Percentiles rank a stretch among this genome's conserved stretches.
phyloP scores from a whole-genome alignment of 1,140 invertebrate genomes.

The Tribolium madens region DNA sequence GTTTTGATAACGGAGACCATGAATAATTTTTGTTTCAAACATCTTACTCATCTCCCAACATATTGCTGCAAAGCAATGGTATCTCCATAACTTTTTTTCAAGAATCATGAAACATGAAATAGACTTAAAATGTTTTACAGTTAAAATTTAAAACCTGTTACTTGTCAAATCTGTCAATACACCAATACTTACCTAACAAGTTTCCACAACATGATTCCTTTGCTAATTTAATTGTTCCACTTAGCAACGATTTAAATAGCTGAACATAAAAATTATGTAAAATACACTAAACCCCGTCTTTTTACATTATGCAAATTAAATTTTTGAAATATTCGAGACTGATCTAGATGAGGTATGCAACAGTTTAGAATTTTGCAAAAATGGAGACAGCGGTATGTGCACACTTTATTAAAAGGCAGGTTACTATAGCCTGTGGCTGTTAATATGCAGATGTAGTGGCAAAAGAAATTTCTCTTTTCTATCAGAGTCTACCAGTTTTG shows the following conservation, averaged over 20 bases:
- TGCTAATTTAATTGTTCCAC: not conserved
- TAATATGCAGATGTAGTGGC: constrained; percentile 21
- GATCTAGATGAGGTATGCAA: not conserved
- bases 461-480: constrained; percentile 35
- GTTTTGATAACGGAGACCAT: too few species aligned
- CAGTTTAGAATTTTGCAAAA: not conserved
- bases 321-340: not conserved
- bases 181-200: too few species aligned
- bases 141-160: too few species aligned
- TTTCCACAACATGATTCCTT: too few species aligned
- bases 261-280: not conserved
- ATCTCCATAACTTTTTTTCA: too few species aligned
- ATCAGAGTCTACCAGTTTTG: not conserved
- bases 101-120: too few species aligned
- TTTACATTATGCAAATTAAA: not conserved
- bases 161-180: too few species aligned
- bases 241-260: not conserved
- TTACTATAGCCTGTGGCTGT: not conserved
- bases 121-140: too few species aligned
- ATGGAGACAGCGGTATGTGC: not conserved
- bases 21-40: too few species aligned
- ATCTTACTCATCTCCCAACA: too few species aligned
- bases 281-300: not conserved
- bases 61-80: too few species aligned
- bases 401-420: not conserved